These are phyloP conservation scores for Akabosia matsudoensis DNA, from an alignment of 1,140 invertebrate genomes.

Conservation along the genomic window DNA sequence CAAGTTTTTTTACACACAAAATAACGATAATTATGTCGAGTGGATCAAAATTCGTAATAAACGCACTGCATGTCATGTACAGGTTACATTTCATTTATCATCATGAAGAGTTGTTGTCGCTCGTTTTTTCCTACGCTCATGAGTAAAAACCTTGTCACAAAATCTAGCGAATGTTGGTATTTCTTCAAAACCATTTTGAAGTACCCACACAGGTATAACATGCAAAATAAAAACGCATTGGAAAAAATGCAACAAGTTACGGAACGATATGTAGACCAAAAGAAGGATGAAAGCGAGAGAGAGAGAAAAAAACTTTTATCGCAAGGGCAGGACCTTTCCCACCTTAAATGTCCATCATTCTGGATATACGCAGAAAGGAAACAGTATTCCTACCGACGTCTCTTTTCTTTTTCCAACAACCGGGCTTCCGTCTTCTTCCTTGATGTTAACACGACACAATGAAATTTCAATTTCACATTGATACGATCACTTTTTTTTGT, in stretches of 20 bases:
- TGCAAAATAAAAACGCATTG: too few relatives aligned
- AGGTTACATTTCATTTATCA: too few relatives aligned
- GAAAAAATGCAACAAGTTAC: neutral
- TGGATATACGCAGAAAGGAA: neutral
- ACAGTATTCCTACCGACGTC: too few relatives aligned
- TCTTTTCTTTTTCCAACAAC: neutral
- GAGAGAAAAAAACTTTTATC: slow-evolving; percentile 8
- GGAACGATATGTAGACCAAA: neutral
- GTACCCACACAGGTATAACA: too few relatives aligned
- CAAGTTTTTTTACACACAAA: neutral
- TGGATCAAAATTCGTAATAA: neutral
- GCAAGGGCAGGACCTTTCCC: slow-evolving; percentile 9
- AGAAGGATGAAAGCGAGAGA: neutral
- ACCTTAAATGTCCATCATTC: slow-evolving; percentile 15
- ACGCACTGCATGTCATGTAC: neutral
- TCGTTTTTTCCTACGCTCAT: too few relatives aligned
- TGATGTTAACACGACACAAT: neutral
- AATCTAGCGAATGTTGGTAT: too few relatives aligned
- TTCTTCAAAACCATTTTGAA: too few relatives aligned
- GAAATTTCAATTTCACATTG: neutral
- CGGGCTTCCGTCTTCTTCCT: neutral
- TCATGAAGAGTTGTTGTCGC: too few relatives aligned
- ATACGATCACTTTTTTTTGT: neutral
- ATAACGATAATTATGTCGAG: neutral
- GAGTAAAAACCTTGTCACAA: too few relatives aligned